These are phyloP conservation scores for Agriopis aurantiaria DNA, from an alignment of 2,888 invertebrate genomes.

Conservation along the genomic window DNA sequence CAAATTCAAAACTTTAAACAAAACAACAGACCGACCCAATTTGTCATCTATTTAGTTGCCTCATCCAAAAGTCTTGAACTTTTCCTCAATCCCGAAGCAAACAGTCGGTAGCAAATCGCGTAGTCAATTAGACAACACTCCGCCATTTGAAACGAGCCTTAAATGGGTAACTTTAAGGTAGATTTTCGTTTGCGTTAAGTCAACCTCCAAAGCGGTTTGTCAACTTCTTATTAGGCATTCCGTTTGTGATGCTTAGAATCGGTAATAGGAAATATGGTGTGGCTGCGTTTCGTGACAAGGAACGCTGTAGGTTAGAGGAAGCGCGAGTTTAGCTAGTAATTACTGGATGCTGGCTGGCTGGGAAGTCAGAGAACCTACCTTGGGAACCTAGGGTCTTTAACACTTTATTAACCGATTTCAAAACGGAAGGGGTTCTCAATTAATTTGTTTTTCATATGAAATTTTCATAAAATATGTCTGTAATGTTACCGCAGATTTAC, in stretches of 20 bases:
- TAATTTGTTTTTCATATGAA: no score
- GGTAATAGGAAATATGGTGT: constrained; percentile 35
- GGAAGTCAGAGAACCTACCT: no score
- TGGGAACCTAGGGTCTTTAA: no score
- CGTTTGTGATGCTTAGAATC: constrained; percentile 50
- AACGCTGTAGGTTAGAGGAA: no score
- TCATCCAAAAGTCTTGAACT: constrained; percentile 28
- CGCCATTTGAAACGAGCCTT: constrained; percentile 37
- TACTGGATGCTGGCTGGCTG: no score
- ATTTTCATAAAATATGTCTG: no score
- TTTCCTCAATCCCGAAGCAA: constrained; percentile 52
- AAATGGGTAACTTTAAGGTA: constrained; percentile 29
- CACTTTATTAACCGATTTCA: no score
- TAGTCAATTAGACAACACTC: constrained; percentile 52
- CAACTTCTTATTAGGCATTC: constrained; percentile 59
- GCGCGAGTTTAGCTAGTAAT: no score
- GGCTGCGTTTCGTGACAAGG: constrained; percentile 20
- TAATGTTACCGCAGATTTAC: no score
- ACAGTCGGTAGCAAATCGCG: constrained; percentile 52
- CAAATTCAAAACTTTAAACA: constrained; percentile 19
- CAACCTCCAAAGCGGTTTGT: constrained; percentile 48
- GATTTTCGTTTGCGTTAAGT: constrained; percentile 33
- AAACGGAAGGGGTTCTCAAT: no score
- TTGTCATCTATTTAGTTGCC: constrained; percentile 19
- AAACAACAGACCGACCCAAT: constrained; percentile 6